Base-by-base conservation (phyloP, 1,140 invertebrate species). In the Thrips palmi region DNA sequence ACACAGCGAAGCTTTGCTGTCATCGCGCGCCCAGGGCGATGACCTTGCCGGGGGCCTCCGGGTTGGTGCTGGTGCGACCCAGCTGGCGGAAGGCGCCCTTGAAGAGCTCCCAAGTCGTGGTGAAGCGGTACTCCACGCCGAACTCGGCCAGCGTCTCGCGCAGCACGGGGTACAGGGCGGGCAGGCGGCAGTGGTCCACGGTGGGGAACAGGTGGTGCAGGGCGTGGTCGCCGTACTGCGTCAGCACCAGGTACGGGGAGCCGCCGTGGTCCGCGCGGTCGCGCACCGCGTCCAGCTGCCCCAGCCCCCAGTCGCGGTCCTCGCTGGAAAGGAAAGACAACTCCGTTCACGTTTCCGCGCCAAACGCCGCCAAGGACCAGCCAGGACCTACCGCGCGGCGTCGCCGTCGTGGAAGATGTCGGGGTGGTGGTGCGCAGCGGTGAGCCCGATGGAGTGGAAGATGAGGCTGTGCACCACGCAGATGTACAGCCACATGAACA, bases 331-430 rank as follows among this genome's bases (percentile, higher is more conserved):
- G 31, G 21, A 30, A 22, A 28, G 54, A 45, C 39, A 39, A 24
- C 25, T 22, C 19, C 19, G 14, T 31, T n/a, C n/a, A n/a, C n/a
- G n/a, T n/a, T n/a, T n/a, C n/a, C n/a, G n/a, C n/a, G n/a, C 17
- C 39, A 27, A 39, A 31, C 29, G 28, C 36, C 17, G 15, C 37
- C 27, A 33, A 43, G 39, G 20, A n/a, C n/a, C n/a, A n/a, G n/a
- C n/a, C n/a, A n/a, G n/a, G n/a, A n/a, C 30, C 52, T 62, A 71
- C 65, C 62, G 59, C 29, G 68, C 52, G 43, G 64, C 54, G 52
- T 87, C 82, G 3, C 82, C 81, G 50, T 86, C 81, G 47, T 86
- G 82, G 52, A 81, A 83, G 36, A 81, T 74, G 21, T 80, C 66
- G 0, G 80, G 79, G 58, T 83, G 77, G 56, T 86, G 81, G 64